These are phyloP conservation scores for Diarsia rubi DNA, from an alignment of 2,888 invertebrate genomes.

Conservation along the genomic window DNA sequence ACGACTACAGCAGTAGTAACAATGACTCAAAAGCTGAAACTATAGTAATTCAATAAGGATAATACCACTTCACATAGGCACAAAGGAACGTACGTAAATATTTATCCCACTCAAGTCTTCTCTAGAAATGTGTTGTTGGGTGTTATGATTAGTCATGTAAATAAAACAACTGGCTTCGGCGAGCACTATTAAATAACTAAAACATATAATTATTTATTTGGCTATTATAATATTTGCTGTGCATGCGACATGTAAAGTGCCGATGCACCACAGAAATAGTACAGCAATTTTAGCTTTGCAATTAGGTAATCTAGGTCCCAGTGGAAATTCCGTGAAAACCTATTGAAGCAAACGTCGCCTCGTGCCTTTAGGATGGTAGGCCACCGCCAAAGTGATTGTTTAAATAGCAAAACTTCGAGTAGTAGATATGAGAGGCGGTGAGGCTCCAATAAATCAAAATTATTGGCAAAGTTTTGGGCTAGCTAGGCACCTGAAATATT, in stretches of 20 bases:
- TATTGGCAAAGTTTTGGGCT: conserved; percentile 82
- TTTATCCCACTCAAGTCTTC: conserved; percentile 8
- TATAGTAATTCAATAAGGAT: neutral
- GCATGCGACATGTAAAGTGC: too few species aligned
- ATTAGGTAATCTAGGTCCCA: conserved; percentile 45
- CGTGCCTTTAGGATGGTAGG: conserved; percentile 47
- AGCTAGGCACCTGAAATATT: conserved; percentile 82
- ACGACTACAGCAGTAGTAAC: too few species aligned
- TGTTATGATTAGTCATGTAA: too few species aligned
- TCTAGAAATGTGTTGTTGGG: too few species aligned
- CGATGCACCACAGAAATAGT: too few species aligned
- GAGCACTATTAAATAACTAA: too few species aligned
- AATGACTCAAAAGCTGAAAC: neutral
- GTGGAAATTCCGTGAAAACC: conserved; percentile 48
- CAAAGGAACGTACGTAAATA: neutral
- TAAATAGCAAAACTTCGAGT: conserved; percentile 79
- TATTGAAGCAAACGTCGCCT: conserved; percentile 44
- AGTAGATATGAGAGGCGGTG: conserved; percentile 76
- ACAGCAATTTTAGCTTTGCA: conserved; percentile 19
- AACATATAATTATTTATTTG: too few species aligned
- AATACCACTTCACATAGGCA: neutral
- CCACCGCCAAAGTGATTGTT: conserved; percentile 72
- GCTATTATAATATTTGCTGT: too few species aligned
- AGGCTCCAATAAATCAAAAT: conserved; percentile 83
- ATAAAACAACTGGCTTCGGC: too few species aligned